Conservation (phyloP, 2,888 invertebrate genomes). For the Archips crataeganus region DNA sequence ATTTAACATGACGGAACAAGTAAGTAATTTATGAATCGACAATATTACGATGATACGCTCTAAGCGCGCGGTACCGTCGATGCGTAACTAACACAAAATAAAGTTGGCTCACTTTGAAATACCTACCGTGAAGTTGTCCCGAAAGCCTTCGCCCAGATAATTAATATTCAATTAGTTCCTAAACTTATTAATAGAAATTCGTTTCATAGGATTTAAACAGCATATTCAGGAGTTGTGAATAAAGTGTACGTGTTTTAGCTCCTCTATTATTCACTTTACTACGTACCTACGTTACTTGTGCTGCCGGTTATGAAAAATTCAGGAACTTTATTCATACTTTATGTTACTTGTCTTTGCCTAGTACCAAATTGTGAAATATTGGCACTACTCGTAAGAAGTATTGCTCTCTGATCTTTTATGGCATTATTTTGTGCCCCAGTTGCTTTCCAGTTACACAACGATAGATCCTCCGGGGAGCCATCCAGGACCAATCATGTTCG, state of each 20-base stretch:
- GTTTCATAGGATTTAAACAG: conserved; percentile 21
- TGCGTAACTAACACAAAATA: conserved; percentile 24
- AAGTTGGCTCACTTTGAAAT: conserved; percentile 26
- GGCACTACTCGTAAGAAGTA: not conserved
- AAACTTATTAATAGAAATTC: conserved; percentile 35
- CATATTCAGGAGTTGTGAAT: conserved; percentile 11
- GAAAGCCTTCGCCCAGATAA: conserved; percentile 14
- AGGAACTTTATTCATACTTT: not conserved
- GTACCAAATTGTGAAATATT: conserved; percentile 2
- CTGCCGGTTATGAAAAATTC: not conserved
- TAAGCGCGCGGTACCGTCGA: not conserved
- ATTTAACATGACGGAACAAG: conserved; percentile 9
- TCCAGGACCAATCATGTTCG: conserved; percentile 40
- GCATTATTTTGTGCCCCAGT: conserved; percentile 39
- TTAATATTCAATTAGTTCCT: conserved; percentile 40
- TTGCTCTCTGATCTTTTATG: conserved; percentile 23
- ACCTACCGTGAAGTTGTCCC: conserved; percentile 27
- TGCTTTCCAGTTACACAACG: conserved; percentile 35
- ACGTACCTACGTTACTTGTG: not conserved
- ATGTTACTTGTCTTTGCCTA: not conserved
- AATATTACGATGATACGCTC: conserved; percentile 1
- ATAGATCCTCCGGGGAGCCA: conserved; percentile 29
- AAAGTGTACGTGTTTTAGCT: not conserved
- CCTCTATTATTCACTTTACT: not conserved
- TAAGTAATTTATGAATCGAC: conserved; percentile 27